Evolutionary conservation across 2,797 vertebrate species (phyloP), one percentile per base, ranked within the genome.

Genomic region (Neostethus bicornis): DNA sequence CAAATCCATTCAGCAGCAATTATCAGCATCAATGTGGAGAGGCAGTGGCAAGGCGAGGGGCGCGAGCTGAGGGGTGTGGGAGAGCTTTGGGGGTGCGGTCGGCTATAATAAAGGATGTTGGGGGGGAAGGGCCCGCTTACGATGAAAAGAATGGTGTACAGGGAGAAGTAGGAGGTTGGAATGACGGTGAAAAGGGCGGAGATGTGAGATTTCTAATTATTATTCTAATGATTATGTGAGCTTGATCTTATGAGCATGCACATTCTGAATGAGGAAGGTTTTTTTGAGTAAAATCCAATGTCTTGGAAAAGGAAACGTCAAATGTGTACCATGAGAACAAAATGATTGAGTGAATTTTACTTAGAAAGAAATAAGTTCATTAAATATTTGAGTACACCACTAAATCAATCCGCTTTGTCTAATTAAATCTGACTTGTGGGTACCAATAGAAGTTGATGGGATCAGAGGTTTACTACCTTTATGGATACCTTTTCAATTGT

Each of bases 1-100:
- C 85, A 73, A 81, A 80, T 81, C 85, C 86, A 90, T 93, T 90
- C 92, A 94, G 84, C 50, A 34, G 73, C 85, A 92, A 94, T 94
- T 93, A 92, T 88, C 80, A 68, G 78, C 89, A 88, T 93, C 91
- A 88, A 86, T 89, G 82, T 83, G 23, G 77, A 86, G 90, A 61
- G 70, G 70, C 72, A 84, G 85, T 60, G 62, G 75, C 70, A 56
- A 81, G 80, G 70, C 65, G 51, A 78, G 70, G 73, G 81, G 81
- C 54, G 74, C 81, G 84, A 77, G 78, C 70, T 73, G 82, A 68
- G 73, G 80, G 75, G 73, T 74, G 76, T 81, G 85, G 66, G 73
- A 83, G 83, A 78, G 67, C 80, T 85, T 73, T 70, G 45, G 61
- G 66, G 69, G 62, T 48, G 70, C 69, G 66, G 62, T 39, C 48